Conservation (phyloP, 2,888 invertebrate species). For the Heliconius ethilla region DNA sequence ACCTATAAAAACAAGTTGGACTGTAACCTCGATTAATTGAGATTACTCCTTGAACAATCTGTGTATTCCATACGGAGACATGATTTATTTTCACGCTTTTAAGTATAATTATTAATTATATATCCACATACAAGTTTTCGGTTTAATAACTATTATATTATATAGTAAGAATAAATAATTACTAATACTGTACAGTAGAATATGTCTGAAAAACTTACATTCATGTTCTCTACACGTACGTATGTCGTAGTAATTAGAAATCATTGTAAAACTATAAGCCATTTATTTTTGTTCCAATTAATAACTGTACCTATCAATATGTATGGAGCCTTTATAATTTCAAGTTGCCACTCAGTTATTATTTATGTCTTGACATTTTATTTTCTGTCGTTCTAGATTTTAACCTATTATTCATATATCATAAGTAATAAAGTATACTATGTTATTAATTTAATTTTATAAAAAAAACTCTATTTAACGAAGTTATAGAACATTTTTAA, state of each 20-base stretch:
- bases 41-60: slow-evolving; percentile 37
- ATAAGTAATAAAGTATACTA: not conserved
- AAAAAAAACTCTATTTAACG: too few relatives aligned
- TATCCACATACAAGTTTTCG: too few relatives aligned
- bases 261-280: slow-evolving; percentile 15
- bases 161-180: too few relatives aligned
- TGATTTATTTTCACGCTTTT: not conserved
- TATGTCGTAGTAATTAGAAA: not conserved
- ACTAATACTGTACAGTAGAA: not conserved
- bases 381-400: slow-evolving; percentile 22
- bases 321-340: slow-evolving; percentile 20
- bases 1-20: slow-evolving; percentile 58
- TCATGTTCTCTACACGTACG: too few relatives aligned
- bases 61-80: not conserved
- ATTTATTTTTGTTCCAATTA: slow-evolving; percentile 13
- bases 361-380: slow-evolving; percentile 11
- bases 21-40: slow-evolving; percentile 51
- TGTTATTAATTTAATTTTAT: too few relatives aligned
- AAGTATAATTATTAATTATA: too few relatives aligned
- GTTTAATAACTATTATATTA: too few relatives aligned
- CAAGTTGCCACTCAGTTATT: slow-evolving; percentile 15
- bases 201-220: not conserved
- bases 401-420: not conserved
- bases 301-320: slow-evolving; percentile 22
- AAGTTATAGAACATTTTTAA: too few relatives aligned